phyloP scores from a whole-genome alignment of 2,888 invertebrate genomes.

The Caenorhabditis virilis region DNA sequence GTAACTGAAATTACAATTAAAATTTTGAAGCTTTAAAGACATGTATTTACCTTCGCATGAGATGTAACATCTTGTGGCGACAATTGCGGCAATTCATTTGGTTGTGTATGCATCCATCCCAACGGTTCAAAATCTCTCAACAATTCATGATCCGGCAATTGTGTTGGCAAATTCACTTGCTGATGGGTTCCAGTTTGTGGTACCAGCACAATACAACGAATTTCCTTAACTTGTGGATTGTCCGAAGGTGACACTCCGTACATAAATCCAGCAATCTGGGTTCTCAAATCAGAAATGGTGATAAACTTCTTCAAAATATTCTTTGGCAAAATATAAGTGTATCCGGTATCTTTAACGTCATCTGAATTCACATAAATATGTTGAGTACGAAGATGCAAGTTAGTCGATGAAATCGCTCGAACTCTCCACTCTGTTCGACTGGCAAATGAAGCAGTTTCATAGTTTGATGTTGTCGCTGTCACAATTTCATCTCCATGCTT shows the following conservation, averaged over 20 bases:
- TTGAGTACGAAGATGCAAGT: slow-evolving; percentile 81
- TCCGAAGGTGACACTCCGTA: slow-evolving; percentile 94
- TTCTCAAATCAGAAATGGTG: slow-evolving; percentile 94
- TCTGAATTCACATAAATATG: slow-evolving; percentile 99
- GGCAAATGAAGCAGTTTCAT: slow-evolving; percentile 96
- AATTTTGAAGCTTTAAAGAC: too few species aligned
- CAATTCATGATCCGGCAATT: slow-evolving; percentile 90
- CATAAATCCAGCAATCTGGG: slow-evolving; percentile 94
- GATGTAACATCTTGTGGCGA: slow-evolving; percentile 98
- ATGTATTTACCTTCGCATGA: slow-evolving; percentile 92
- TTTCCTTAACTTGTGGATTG: slow-evolving; percentile 95
- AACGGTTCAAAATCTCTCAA: slow-evolving; percentile 96
- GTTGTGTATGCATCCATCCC: slow-evolving; percentile 90
- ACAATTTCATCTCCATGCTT: slow-evolving; percentile 99
- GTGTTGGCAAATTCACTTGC: slow-evolving; percentile 90
- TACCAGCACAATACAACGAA: slow-evolving; percentile 92
- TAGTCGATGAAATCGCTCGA: slow-evolving; percentile 82
- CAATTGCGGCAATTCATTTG: slow-evolving; percentile 95
- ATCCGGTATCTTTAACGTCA: slow-evolving; percentile 98
- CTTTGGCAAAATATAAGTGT: slow-evolving; percentile 83
- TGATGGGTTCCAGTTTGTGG: slow-evolving; percentile 99
- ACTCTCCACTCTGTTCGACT: slow-evolving; percentile 97
- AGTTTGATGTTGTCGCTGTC: slow-evolving; percentile 96
- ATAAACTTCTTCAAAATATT: slow-evolving; percentile 98
- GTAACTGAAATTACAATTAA: slow-evolving; percentile 71